phyloP scores from a whole-genome alignment of 2,797 vertebrate species.

The Cuniculus paca region DNA sequence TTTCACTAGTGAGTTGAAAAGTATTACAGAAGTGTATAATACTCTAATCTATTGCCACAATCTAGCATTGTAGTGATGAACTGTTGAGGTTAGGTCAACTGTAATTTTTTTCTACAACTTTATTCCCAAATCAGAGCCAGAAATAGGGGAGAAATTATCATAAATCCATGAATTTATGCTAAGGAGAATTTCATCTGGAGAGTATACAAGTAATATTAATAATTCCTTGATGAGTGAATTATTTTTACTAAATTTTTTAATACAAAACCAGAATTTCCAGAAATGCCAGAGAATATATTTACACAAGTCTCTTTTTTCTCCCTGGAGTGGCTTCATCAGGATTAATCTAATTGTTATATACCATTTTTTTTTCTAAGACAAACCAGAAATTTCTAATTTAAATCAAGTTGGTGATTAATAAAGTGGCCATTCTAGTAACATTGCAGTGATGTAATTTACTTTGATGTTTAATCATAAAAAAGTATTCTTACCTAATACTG shows the following conservation, averaged over 20 bases:
- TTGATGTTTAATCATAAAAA: conserved; percentile 32
- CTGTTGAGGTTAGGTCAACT: background rate
- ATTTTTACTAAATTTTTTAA: background rate
- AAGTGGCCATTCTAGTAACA: conserved; percentile 74
- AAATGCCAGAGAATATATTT: background rate
- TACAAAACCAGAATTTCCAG: conserved; percentile 45
- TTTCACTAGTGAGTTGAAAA: background rate
- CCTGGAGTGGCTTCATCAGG: background rate
- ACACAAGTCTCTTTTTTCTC: background rate
- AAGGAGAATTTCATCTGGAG: background rate
- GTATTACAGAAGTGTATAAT: background rate
- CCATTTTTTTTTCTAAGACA: conserved; percentile 69
- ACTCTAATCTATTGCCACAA: background rate
- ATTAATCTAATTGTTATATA: background rate
- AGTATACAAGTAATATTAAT: background rate
- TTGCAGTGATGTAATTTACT: conserved; percentile 59
- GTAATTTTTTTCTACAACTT: background rate
- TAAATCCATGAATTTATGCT: background rate
- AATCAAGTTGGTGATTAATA: conserved; percentile 70
- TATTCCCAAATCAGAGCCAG: background rate
- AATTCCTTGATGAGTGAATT: background rate
- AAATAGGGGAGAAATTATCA: background rate
- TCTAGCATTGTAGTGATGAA: background rate
- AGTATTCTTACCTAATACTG: background rate
- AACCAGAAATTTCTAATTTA: conserved; percentile 62